These are phyloP conservation scores for Arbacia lixula DNA, from an alignment of 53 echinoderm and acorn worm genomes.

Conservation along the genomic window DNA sequence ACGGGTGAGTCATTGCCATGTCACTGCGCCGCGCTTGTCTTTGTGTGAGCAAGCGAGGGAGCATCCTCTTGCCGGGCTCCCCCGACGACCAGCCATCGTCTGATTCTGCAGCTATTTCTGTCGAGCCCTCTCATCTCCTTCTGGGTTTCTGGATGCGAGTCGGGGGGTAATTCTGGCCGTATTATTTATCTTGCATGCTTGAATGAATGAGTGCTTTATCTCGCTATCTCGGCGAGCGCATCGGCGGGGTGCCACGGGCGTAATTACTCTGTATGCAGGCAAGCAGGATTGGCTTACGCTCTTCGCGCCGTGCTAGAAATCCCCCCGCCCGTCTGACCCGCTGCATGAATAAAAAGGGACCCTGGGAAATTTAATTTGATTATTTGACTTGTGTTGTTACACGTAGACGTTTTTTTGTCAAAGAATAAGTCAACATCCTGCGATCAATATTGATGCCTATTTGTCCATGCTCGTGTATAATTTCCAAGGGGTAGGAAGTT, in stretches of 20 bases:
- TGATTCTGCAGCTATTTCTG: slow-evolving; percentile 8
- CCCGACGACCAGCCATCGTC: background rate
- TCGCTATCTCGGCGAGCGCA: slow-evolving; percentile 18
- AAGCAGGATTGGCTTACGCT: background rate
- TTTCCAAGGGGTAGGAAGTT: too few species aligned
- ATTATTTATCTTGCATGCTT: slow-evolving; percentile 50
- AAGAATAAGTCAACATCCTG: background rate
- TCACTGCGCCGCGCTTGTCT: too few species aligned
- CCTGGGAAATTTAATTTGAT: slow-evolving; percentile 50
- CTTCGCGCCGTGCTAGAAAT: background rate
- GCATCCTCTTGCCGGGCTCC: background rate
- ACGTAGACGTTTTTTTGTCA: slow-evolving; percentile 37
- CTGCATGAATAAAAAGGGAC: slow-evolving; percentile 28
- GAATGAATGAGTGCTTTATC: slow-evolving; percentile 49
- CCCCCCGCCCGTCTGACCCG: background rate
- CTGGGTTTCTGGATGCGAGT: slow-evolving; percentile 9
- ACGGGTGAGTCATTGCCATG: slow-evolving; percentile 41
- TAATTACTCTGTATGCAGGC: slow-evolving; percentile 56
- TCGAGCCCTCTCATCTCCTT: slow-evolving; percentile 1
- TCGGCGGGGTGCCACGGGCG: slow-evolving; percentile 13
- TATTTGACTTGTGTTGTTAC: background rate
- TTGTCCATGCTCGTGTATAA: too few species aligned
- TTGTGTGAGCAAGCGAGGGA: too few species aligned
- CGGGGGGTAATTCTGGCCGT: slow-evolving; percentile 32
- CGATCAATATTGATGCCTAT: too few species aligned